Conservation (phyloP, 2,797 vertebrate genomes). For the Eutrigla gurnardus region DNA sequence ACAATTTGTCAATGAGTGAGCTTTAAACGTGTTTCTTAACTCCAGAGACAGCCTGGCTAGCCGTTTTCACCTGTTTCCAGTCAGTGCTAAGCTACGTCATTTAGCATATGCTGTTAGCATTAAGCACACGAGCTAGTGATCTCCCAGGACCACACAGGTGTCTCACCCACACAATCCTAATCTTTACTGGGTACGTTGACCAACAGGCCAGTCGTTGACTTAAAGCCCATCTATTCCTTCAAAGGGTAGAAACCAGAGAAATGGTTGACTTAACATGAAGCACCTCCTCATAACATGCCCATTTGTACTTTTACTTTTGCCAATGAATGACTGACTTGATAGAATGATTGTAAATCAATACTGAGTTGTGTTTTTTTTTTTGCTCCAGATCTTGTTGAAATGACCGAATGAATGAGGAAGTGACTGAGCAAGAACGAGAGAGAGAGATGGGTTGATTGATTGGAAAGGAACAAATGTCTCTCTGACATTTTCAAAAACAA, state of each 20-base stretch:
- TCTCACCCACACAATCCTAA: conserved; percentile 7
- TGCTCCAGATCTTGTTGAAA: conserved; percentile 58
- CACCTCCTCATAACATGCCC: conserved; percentile 64
- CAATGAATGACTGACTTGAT: conserved; percentile 77
- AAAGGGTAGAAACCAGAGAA: conserved; percentile 35
- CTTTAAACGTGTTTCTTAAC: background rate
- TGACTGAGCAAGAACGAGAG: conserved; percentile 16
- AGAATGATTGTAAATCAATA: conserved; percentile 71
- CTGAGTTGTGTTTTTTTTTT: conserved; percentile 32
- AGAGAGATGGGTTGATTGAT: conserved; percentile 28
- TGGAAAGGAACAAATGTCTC: conserved; percentile 55
- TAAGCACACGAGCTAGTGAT: conserved; percentile 15
- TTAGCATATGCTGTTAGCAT: conserved; percentile 5
- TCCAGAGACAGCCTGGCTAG: background rate
- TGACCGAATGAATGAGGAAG: conserved; percentile 58
- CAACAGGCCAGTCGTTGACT: conserved; percentile 17
- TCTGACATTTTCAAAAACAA: conserved; percentile 60
- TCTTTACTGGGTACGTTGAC: conserved; percentile 17
- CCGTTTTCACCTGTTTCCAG: background rate
- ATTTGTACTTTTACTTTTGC: conserved; percentile 73
- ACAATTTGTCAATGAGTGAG: background rate
- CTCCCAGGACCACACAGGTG: background rate
- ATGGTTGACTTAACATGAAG: conserved; percentile 46
- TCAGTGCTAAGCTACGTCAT: conserved; percentile 5
- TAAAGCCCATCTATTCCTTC: conserved; percentile 3